Conservation (phyloP, 2,888 invertebrate genomes). For the Beris morrisii region DNA sequence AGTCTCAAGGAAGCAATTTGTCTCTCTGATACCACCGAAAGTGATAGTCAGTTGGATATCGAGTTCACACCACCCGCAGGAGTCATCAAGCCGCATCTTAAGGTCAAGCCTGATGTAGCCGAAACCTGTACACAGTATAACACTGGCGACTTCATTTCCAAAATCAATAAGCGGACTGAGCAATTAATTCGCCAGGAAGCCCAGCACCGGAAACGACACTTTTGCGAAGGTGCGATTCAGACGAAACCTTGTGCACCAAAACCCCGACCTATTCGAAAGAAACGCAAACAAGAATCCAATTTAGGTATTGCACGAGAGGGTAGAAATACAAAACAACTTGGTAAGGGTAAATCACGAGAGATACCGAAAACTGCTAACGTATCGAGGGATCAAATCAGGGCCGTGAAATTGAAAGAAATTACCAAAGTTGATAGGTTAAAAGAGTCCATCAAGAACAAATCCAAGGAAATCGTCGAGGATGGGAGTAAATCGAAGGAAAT, state of each 20-base stretch:
- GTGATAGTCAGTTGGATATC: conserved; percentile 68
- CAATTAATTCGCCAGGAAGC: background rate
- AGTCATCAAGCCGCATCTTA: conserved; percentile 63
- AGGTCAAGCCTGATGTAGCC: conserved; percentile 56
- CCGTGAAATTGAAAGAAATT: too few species aligned
- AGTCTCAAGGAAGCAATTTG: conserved; percentile 45
- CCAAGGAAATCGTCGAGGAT: too few species aligned
- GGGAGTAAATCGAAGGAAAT: too few species aligned
- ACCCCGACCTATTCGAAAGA: background rate
- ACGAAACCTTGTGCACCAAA: background rate
- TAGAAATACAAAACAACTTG: too few species aligned
- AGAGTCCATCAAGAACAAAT: too few species aligned
- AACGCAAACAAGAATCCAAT: too few species aligned
- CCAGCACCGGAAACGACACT: background rate
- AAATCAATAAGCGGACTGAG: background rate
- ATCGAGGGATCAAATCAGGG: too few species aligned
- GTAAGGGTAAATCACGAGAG: too few species aligned
- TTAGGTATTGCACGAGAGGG: too few species aligned
- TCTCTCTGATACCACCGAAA: conserved; percentile 51
- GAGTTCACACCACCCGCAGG: conserved; percentile 74
- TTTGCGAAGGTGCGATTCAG: conserved; percentile 11
- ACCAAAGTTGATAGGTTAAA: too few species aligned
- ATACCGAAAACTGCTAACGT: too few species aligned
- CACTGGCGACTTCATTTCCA: background rate
- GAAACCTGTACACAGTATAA: conserved; percentile 66